These are phyloP conservation scores for Porphyrio hochstetteri DNA, from an alignment of 2,113 vertebrate genomes.

Conservation along the genomic window DNA sequence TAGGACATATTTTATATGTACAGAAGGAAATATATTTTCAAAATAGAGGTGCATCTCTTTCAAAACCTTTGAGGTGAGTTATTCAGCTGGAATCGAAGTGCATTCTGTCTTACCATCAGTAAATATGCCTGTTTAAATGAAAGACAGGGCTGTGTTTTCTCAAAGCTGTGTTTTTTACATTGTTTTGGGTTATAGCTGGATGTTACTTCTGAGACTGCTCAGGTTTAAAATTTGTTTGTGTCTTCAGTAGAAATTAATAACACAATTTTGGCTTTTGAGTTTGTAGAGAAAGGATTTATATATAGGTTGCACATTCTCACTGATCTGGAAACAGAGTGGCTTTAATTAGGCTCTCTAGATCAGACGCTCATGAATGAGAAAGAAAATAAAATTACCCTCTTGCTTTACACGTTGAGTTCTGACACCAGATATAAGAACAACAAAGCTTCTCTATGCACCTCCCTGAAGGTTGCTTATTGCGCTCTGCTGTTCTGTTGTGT, in stretches of 20 bases:
- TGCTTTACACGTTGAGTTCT: neutral
- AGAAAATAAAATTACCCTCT: neutral
- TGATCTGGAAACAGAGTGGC: neutral
- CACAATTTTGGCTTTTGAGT: neutral
- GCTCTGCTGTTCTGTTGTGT: neutral
- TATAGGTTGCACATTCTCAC: neutral
- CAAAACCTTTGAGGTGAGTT: neutral
- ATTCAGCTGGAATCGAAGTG: neutral
- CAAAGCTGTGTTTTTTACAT: neutral
- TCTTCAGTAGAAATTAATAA: neutral
- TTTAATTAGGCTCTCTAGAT: neutral
- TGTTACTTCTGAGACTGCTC: neutral
- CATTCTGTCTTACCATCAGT: neutral
- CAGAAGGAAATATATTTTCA: slow-evolving; percentile 16
- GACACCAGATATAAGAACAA: neutral
- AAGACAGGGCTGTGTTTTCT: neutral
- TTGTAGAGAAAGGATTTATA: neutral
- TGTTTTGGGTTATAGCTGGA: neutral
- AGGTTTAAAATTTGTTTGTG: neutral
- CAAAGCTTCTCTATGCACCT: neutral
- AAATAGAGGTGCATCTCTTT: neutral
- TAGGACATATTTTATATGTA: neutral
- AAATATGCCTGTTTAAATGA: slow-evolving; percentile 29
- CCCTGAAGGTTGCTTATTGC: neutral
- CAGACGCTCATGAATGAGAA: neutral